Base-by-base conservation (phyloP, 2,113 vertebrate species). In the Passer domesticus region DNA sequence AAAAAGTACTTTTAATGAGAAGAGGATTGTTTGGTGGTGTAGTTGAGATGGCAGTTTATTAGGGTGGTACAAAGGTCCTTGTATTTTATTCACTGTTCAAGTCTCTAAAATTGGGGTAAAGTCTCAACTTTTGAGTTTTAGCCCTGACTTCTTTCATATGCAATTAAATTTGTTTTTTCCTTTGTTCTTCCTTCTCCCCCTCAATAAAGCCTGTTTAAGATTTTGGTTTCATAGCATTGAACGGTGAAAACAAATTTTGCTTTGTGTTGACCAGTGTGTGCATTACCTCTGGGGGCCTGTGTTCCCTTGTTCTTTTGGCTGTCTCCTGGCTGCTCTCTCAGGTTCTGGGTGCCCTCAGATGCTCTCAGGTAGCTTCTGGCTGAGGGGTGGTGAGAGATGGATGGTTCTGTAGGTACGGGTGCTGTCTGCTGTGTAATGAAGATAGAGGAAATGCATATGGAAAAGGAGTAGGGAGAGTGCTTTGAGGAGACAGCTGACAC, bases 331-430 rank as follows among this genome's bases (percentile, higher is more conserved):
- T 37, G 33, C 20, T 7, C 19, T 13, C 10, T 75, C 7, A 3
- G 62, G 37, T 13, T 52, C 12, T 55, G 39, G 31, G 1, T 2
- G 19, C 28, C 19, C 13, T 46, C 24, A 18, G 35, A 22, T 59
- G 24, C 46, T 46, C 19, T 15, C 59, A 33, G 27, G 13, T 1
- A 6, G 33, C 78, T 67, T 41, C 15, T 4, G 0, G 12, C 59
- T 28, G 37, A 21, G 69, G 46, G 52, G 22, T 27, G 24, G 11
- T 22, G 17, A 9, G 47, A 20, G n/a, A 16, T 22, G 27, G 31
- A 3, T 5, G 39, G 11, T 55, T 25, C 1, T 4, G 24, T 6
- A 31, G 49, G 6, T 33, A 2, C 3, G 0, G 21, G 62, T 16
- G 19, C 24, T 46, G 13, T 59, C 33, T 58, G 50, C 43, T 47